phyloP scores from a whole-genome alignment of 2,113 vertebrate species.

The Daubentonia madagascariensis region DNA sequence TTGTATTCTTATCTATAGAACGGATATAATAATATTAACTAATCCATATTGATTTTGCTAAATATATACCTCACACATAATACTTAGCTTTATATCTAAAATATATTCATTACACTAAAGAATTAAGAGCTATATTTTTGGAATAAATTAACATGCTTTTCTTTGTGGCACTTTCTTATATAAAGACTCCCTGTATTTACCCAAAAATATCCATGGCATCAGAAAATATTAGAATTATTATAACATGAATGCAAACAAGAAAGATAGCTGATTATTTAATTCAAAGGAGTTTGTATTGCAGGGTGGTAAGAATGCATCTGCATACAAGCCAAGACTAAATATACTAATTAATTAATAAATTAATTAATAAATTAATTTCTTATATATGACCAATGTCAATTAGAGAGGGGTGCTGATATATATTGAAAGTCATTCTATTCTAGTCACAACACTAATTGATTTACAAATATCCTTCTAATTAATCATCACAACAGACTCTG shows the following conservation, averaged over 20 bases:
- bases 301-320: neutral
- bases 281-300: neutral
- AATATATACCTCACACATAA: neutral
- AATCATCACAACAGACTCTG: neutral
- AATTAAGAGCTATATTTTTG: neutral
- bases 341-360: no score
- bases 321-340: neutral
- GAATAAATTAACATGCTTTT: neutral
- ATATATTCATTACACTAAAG: neutral
- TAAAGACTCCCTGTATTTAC: neutral
- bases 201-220: neutral
- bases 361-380: neutral
- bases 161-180: neutral
- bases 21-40: neutral
- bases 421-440: neutral
- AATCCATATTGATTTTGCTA: neutral
- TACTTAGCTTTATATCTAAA: neutral
- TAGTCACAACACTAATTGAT: neutral
- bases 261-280: neutral
- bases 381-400: neutral
- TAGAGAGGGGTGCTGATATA: neutral
- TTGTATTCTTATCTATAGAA: neutral
- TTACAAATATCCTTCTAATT: neutral
- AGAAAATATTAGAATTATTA: neutral
- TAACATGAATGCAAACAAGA: neutral